phyloP scores from a whole-genome alignment of 2,113 vertebrate genomes.

The Rutilus rutilus region DNA sequence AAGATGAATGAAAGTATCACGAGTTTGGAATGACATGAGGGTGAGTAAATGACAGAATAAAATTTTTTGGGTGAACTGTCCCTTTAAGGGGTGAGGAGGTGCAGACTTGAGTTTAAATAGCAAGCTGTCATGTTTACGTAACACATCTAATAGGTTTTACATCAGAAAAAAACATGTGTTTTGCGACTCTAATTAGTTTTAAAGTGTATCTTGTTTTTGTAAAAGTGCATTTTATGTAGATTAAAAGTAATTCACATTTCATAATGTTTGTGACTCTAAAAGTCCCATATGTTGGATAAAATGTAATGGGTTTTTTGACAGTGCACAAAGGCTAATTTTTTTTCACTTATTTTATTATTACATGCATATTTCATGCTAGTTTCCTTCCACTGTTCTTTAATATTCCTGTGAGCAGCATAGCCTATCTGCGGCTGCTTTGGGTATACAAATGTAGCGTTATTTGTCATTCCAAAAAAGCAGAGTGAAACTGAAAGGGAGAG shows the following conservation, averaged over 20 bases:
- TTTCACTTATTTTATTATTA: neutral
- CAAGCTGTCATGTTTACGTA: too few relatives aligned
- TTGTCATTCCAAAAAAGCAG: conserved; percentile 19
- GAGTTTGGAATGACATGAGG: too few relatives aligned
- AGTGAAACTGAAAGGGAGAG: conserved; percentile 1
- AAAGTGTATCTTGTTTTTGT: neutral
- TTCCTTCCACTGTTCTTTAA: neutral
- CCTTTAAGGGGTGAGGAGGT: too few relatives aligned
- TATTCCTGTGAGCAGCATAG: neutral
- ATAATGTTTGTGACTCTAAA: neutral
- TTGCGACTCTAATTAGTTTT: neutral
- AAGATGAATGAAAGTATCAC: too few relatives aligned
- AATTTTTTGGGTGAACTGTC: too few relatives aligned
- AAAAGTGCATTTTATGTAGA: neutral
- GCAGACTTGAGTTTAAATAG: too few relatives aligned
- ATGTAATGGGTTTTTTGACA: neutral
- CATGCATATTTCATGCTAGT: conserved; percentile 1
- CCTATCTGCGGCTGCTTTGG: neutral
- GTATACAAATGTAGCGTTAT: conserved; percentile 20
- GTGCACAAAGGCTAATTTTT: neutral
- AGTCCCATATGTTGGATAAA: neutral
- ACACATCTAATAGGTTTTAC: neutral
- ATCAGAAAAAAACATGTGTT: neutral
- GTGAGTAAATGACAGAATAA: too few relatives aligned
- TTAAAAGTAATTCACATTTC: neutral